Evolutionary conservation across 2,797 vertebrate genomes (phyloP).

Genomic region (Lagocephalus sceleratus): DNA sequence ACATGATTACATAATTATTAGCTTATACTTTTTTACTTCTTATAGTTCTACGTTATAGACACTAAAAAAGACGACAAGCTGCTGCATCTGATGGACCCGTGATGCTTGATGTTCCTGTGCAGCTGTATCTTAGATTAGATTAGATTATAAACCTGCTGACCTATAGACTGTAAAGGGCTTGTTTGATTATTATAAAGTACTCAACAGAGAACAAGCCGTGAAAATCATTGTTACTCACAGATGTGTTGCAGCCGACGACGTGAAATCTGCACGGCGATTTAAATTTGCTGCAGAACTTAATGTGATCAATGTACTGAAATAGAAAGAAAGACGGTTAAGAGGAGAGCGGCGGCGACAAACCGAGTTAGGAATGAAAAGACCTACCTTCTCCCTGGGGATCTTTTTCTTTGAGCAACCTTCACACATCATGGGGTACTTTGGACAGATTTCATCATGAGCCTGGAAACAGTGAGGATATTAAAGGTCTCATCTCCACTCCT

Average conservation of each 20-base stretch:
- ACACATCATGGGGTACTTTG: conserved; percentile 91
- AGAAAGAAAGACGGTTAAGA: not conserved
- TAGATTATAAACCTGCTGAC: too few relatives aligned
- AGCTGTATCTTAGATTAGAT: too few relatives aligned
- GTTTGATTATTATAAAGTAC: conserved; percentile 22
- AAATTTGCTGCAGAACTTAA: conserved; percentile 89
- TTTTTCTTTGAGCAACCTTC: conserved; percentile 92
- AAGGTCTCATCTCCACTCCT: too few relatives aligned
- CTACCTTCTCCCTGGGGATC: conserved; percentile 90
- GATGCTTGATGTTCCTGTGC: too few relatives aligned
- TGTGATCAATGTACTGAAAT: conserved; percentile 90
- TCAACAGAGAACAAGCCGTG: conserved; percentile 42
- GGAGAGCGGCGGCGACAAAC: conserved; percentile 29
- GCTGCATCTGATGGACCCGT: too few relatives aligned
- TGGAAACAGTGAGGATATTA: conserved; percentile 51
- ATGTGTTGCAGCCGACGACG: conserved; percentile 86
- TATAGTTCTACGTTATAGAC: too few relatives aligned
- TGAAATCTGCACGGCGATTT: conserved; percentile 90
- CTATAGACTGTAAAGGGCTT: not conserved
- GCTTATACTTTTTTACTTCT: too few relatives aligned
- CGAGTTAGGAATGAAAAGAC: conserved; percentile 25
- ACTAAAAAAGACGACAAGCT: too few relatives aligned
- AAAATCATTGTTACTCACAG: conserved; percentile 81
- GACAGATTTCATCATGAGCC: conserved; percentile 92
- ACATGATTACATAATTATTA: too few relatives aligned